Evolutionary conservation across 2,888 invertebrate genomes (phyloP), one percentile per base, ranked within the genome.

Genomic region (Apodemia mormo): DNA sequence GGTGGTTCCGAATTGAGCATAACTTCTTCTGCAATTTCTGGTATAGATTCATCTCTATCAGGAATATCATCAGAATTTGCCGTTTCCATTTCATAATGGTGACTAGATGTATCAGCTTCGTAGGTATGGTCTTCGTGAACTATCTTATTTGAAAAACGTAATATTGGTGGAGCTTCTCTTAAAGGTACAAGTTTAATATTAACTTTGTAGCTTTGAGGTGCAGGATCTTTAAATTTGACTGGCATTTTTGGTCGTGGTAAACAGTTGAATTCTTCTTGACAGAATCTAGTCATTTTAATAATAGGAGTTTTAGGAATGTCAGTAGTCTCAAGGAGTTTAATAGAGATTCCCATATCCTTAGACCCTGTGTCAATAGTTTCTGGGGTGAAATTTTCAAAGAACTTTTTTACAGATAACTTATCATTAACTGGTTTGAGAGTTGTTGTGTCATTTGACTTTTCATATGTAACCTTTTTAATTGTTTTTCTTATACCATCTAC

Each of bases 1-100:
- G 14, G 43, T 0, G 73, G 73, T 0, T 84, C 87, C 0, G 64
- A 49, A 43, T 69, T 65, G 14, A 91, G 61, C 80, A 89, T 83
- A 0, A 92, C 81, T 72, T 92, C 92, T 43, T 90, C 82, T 0
- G 88, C 92, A 0, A 89, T 87, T 14, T 92, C 92, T 0, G 92
- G 92, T 14, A 92, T 86, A 58, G 22, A 58, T 6, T 74, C 70
- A 12, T 71, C 73, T 1, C 81, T 78, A 43, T 73, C 73, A 2
- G 76, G 71, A 2, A 77, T 75, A 37, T 76, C 52, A 8, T 54
- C 72, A 56, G 79, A 74, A 8, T 79, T 73, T n/a, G 73, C 74
- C 37, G 73, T 72, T 2, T 80, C 78, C 0, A 70, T 33, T 0
- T 79, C 74, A 2, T 75, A 70, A 5, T 72, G 71, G 0, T 76